Conservation (phyloP, 2,113 vertebrate genomes). For the Elgaria multicarinata region DNA sequence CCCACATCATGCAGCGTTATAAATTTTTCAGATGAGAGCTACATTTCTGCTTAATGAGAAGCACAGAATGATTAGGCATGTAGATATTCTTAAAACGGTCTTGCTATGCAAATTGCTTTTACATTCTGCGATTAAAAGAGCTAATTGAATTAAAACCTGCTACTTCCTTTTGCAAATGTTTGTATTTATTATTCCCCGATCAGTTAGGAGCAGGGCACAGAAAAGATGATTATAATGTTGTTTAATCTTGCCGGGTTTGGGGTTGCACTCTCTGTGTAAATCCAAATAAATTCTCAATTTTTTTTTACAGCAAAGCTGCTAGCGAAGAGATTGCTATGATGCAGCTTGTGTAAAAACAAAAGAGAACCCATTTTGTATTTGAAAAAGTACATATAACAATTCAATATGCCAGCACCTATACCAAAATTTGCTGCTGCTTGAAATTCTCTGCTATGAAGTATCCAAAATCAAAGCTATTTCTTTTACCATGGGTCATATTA, state of each 20-base stretch:
- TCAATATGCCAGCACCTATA: not conserved
- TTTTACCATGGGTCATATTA: not conserved
- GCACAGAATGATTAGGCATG: conserved; percentile 22
- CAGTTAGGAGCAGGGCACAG: not conserved
- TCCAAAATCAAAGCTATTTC: conserved; percentile 24
- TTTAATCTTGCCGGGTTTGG: not conserved
- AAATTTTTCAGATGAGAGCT: conserved; percentile 1
- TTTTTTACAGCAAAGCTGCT: not conserved
- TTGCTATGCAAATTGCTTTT: conserved; percentile 19
- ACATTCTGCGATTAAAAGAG: conserved; percentile 22
- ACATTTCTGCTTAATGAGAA: not conserved
- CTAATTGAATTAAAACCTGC: conserved; percentile 29
- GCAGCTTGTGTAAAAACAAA: not conserved
- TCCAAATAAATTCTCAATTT: conserved; percentile 13
- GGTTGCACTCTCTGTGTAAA: not conserved
- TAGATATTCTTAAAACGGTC: not conserved
- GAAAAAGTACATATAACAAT: not conserved
- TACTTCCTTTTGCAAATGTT: not conserved
- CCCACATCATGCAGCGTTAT: not conserved
- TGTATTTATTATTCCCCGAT: conserved; percentile 21
- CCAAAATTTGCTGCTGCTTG: not conserved
- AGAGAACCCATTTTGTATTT: not conserved
- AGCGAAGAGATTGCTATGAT: not conserved
- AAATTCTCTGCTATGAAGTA: not conserved
- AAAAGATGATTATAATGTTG: not conserved